These are phyloP conservation scores for Argyresthia goedartella DNA, from an alignment of 2,888 invertebrate genomes.

Conservation along the genomic window DNA sequence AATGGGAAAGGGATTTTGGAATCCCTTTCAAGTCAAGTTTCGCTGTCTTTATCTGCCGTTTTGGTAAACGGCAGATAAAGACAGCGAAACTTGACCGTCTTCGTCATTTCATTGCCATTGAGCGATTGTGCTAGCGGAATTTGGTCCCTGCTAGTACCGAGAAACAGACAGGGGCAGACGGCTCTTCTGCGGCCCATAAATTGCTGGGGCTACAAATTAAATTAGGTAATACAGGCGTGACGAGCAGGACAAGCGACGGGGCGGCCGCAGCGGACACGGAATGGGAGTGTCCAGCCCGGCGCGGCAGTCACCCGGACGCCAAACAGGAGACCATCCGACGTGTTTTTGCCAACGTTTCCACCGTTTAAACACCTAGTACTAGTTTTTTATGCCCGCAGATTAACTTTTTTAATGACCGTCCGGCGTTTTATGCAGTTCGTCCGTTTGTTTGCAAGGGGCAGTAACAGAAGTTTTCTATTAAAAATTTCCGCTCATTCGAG, in stretches of 20 bases:
- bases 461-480: constrained; percentile 1
- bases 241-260: constrained; percentile 50
- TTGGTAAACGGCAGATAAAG: no score
- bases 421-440: constrained; percentile 3
- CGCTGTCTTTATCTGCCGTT: no score
- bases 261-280: constrained; percentile 53
- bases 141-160: constrained; percentile 5
- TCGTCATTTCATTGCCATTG: no score
- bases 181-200: constrained; percentile 58
- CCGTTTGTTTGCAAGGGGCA: constrained; percentile 1
- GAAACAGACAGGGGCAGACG: constrained; percentile 43
- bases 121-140: no score
- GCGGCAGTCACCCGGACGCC: constrained; percentile 13
- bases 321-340: constrained; percentile 19
- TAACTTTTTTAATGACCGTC: constrained; percentile 3
- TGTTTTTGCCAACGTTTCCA: constrained; percentile 9
- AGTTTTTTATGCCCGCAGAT: neutral
- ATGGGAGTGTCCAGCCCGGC: constrained; percentile 51
- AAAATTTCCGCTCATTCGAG: neutral
- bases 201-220: constrained; percentile 66
- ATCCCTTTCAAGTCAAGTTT: no score
- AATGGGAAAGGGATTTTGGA: no score
- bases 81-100: no score
- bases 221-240: constrained; percentile 67
- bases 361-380: constrained; percentile 1